A percentile compares a stretch with the other conserved stretches of the same genome.
These are phyloP conservation scores for Drosophila bocki DNA, from an alignment of 1,140 invertebrate genomes.

Conservation along the genomic window DNA sequence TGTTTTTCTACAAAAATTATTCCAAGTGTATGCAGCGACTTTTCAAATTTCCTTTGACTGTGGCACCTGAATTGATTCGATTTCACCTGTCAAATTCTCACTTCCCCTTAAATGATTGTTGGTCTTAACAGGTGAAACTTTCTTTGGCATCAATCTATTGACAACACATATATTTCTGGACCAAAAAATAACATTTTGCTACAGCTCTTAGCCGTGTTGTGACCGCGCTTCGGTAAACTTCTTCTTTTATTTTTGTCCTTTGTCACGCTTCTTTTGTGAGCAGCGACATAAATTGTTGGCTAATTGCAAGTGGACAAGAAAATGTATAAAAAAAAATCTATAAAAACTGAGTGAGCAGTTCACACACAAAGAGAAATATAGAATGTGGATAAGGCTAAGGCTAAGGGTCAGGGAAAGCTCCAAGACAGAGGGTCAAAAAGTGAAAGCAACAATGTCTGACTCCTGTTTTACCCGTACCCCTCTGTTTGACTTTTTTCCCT, in stretches of 20 bases:
- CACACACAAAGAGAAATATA: neutral
- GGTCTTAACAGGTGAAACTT: too few relatives aligned
- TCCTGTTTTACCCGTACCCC: constrained; percentile 2
- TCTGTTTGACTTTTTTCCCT: neutral
- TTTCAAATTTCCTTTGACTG: too few relatives aligned
- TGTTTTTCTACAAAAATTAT: neutral
- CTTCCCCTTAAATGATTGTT: too few relatives aligned
- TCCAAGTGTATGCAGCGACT: neutral
- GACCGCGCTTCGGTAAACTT: neutral
- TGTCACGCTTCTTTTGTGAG: constrained; percentile 38
- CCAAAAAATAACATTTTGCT: constrained; percentile 25
- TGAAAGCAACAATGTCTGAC: constrained; percentile 29
- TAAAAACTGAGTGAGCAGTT: neutral
- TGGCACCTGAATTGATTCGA: constrained; percentile 33
- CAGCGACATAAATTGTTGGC: constrained; percentile 71
- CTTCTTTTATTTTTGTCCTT: too few relatives aligned
- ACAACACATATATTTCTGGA: constrained; percentile 11
- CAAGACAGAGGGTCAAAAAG: constrained; percentile 10
- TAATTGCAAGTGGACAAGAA: constrained; percentile 65
- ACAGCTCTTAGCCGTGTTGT: constrained; percentile 6
- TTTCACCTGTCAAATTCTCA: neutral
- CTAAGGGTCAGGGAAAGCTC: neutral
- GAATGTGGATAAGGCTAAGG: neutral
- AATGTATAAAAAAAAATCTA: neutral
- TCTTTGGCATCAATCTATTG: constrained; percentile 36